Percentiles rank a stretch among this genome's conserved stretches.
phyloP scores from a whole-genome alignment of 2,113 vertebrate species.

The Falcunculus frontatus region DNA sequence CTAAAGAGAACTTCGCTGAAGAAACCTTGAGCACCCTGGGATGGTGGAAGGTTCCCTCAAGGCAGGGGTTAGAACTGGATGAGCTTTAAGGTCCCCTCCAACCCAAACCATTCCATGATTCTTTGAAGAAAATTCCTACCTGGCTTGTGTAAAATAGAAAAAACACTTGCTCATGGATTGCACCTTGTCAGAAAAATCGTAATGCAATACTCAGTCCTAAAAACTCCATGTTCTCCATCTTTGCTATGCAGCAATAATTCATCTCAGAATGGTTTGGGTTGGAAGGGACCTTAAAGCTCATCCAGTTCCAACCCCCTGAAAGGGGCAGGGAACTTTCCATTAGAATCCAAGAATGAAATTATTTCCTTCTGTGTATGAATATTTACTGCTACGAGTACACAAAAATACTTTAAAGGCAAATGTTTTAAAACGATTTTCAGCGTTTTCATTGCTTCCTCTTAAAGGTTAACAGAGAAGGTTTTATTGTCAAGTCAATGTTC shows the following conservation, averaged over 20 bases:
- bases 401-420: background rate
- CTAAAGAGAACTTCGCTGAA: background rate
- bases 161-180: background rate
- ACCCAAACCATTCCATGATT: background rate
- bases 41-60: background rate
- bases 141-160: conserved; percentile 31
- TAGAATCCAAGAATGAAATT: background rate
- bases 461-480: background rate
- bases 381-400: background rate
- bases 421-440: background rate
- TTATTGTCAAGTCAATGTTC: background rate
- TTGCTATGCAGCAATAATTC: background rate
- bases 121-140: background rate
- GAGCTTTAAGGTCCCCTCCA: background rate
- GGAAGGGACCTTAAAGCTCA: background rate
- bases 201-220: background rate
- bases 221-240: background rate
- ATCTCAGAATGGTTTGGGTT: background rate
- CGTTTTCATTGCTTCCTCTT: background rate
- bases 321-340: background rate
- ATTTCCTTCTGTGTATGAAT: background rate
- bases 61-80: background rate
- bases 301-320: background rate
- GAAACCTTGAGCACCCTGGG: background rate
- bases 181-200: background rate